phyloP scores from a whole-genome alignment of 2,113 vertebrate genomes.

The Gadus chalcogrammus region DNA sequence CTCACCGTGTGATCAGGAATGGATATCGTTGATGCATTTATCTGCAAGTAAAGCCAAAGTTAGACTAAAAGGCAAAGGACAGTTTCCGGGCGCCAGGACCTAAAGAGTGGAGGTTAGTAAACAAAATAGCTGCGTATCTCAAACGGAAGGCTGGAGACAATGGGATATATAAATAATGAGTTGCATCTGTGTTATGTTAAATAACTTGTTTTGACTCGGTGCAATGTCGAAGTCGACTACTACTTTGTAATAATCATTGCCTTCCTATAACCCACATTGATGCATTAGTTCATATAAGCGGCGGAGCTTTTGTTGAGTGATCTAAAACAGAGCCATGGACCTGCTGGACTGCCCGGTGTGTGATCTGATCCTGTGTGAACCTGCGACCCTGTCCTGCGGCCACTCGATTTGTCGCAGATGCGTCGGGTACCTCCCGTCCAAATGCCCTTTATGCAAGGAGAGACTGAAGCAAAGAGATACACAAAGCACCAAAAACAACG shows the following conservation, averaged over 20 bases:
- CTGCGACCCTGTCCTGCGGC: conserved; percentile 81
- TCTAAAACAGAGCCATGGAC: conserved; percentile 63
- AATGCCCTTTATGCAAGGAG: conserved; percentile 75
- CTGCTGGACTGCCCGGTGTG: conserved; percentile 79
- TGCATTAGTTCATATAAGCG: too few species aligned
- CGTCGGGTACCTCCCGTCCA: conserved; percentile 59
- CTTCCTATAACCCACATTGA: too few species aligned
- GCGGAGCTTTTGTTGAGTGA: conserved; percentile 10
- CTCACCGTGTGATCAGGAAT: conserved; percentile 10
- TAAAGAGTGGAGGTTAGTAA: too few species aligned
- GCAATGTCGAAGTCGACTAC: too few species aligned
- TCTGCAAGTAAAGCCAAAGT: background rate
- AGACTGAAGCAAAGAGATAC: conserved; percentile 63
- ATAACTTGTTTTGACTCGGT: too few species aligned
- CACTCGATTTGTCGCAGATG: conserved; percentile 83
- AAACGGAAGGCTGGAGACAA: too few species aligned
- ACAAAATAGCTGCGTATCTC: too few species aligned
- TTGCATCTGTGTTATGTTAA: too few species aligned
- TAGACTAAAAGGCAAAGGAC: too few species aligned
- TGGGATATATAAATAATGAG: too few species aligned
- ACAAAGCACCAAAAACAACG: conserved; percentile 64
- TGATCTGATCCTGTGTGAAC: conserved; percentile 76
- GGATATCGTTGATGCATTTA: conserved; percentile 11
- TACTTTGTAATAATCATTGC: too few species aligned
- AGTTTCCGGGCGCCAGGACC: too few species aligned